A percentile compares a stretch with the other conserved stretches of the same genome.
Conservation (phyloP, 1,140 invertebrate species). For the Sminthurinus signatus region DNA sequence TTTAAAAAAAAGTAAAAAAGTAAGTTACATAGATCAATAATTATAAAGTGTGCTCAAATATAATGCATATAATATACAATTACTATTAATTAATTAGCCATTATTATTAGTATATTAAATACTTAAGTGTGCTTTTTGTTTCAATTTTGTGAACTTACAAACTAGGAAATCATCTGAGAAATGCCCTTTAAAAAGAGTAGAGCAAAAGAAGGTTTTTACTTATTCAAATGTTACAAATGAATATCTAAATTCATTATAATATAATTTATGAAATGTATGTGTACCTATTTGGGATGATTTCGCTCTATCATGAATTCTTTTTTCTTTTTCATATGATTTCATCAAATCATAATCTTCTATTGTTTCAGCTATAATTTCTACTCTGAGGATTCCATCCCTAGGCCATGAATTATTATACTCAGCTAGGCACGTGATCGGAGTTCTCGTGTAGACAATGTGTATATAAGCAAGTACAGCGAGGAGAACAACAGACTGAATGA, state of each 20-base stretch:
- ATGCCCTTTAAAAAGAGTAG: too few relatives aligned
- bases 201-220: too few relatives aligned
- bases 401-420: conserved; percentile 87
- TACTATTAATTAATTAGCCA: too few relatives aligned
- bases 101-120: too few relatives aligned
- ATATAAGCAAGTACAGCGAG: conserved; percentile 59
- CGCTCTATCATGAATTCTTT: conserved; percentile 59
- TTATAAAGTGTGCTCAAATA: too few relatives aligned
- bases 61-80: too few relatives aligned
- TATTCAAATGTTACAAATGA: too few relatives aligned
- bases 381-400: conserved; percentile 83
- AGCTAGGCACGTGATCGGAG: conserved; percentile 88
- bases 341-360: conserved; percentile 65
- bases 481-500: conserved; percentile 63
- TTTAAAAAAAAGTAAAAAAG: neutral
- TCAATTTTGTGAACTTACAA: too few relatives aligned
- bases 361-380: conserved; percentile 85
- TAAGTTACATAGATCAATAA: too few relatives aligned
- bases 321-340: conserved; percentile 73
- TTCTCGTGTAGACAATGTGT: conserved; percentile 85
- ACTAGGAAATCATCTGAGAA: too few relatives aligned
- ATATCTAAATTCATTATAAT: conserved; percentile 42
- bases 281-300: conserved; percentile 52
- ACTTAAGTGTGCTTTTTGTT: too few relatives aligned
- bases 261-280: conserved; percentile 46